Evolutionary conservation across 2,797 vertebrate species (phyloP), one percentile per base, ranked within the genome.

Genomic region (Pangasius sanitwongsei): DNA sequence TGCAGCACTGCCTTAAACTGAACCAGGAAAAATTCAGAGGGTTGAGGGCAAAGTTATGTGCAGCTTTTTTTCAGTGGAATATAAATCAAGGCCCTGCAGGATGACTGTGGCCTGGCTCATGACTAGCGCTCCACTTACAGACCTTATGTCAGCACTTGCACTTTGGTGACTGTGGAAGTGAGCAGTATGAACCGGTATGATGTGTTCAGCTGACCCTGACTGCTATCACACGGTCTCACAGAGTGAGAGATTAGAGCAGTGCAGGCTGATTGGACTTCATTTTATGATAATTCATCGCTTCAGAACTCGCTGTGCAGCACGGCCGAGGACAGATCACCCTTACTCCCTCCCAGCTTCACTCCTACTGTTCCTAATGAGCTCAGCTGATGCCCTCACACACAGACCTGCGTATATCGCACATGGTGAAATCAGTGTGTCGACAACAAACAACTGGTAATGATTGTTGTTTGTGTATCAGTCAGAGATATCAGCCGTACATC

Each of bases 231-330:
- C 31, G 31, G 74, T 77, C 86, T 89, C 86, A 81, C 86, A 78
- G 89, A 82, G 89, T 34, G 57, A 89, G 70, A 89, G 83, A 91
- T 91, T 89, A 90, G 69, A 83, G 81, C 89, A 78, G 82, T 61
- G 75, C 89, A 82, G 77, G 63, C 37, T 78, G 85, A 91, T 92
- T 91, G 80, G 93, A 94, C 91, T 92, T 96, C 94, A 94, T 92
- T 92, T 92, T 92, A 90, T 83, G 92, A 88, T 92, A 90, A 91
- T 86, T 87, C 87, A 85, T 88, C 78, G 67, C 85, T 90, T 90
- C 88, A 84, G 90, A 87, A 89, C 92, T 87, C 82, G 6, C 63
- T 87, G 83, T 88, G 77, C 88, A 69, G 85, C 57, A 44, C 13
- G 88, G 48, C 23, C 50, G 69, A 88, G 89, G 87, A 90, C 90